A percentile compares a stretch with the other conserved stretches of the same genome.
These are phyloP conservation scores for Drosophila kikkawai DNA, from an alignment of 1,140 invertebrate genomes.

Conservation along the genomic window DNA sequence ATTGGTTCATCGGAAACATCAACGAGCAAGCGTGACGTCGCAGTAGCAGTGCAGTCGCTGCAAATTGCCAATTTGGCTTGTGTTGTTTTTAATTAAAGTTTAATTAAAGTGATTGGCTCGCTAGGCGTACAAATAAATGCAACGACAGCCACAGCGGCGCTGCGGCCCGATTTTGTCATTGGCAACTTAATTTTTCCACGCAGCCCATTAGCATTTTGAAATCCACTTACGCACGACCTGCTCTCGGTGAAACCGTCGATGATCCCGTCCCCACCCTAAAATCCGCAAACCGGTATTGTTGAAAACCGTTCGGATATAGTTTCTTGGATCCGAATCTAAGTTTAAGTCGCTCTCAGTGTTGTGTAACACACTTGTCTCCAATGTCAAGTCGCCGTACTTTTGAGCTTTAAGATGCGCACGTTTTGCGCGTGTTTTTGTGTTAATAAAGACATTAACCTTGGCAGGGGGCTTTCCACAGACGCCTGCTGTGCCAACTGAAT, in stretches of 20 bases:
- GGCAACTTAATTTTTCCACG: conserved; percentile 42
- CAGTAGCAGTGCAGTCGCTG: conserved; percentile 12
- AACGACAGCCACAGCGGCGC: conserved; percentile 1
- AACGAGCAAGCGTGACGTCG: conserved; percentile 37
- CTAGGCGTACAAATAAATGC: conserved; percentile 35
- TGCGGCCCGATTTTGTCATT: conserved; percentile 25
- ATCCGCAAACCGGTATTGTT: conserved; percentile 62
- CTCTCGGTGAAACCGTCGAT: neutral
- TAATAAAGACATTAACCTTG: conserved; percentile 59
- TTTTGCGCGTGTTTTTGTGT: conserved; percentile 39
- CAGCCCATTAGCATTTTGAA: conserved; percentile 56
- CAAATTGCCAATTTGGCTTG: conserved; percentile 75
- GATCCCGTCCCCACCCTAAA: conserved; percentile 8
- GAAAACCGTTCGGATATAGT: conserved; percentile 31
- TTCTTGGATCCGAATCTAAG: conserved; percentile 21
- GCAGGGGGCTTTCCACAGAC: conserved; percentile 16
- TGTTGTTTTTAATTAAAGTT: conserved; percentile 80
- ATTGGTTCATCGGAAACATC: conserved; percentile 75
- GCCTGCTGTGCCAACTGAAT: conserved; percentile 10
- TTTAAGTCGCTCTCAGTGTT: conserved; percentile 16
- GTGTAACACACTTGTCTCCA: conserved; percentile 38
- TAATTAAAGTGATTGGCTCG: conserved; percentile 74
- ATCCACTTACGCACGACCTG: conserved; percentile 37
- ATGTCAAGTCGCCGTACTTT: conserved; percentile 41
- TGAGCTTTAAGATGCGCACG: conserved; percentile 26